A percentile compares a stretch with the other conserved stretches of the same genome.
Evolutionary conservation across 2,113 vertebrate species (phyloP).

Genomic region (Potamarius usumacintae): DNA sequence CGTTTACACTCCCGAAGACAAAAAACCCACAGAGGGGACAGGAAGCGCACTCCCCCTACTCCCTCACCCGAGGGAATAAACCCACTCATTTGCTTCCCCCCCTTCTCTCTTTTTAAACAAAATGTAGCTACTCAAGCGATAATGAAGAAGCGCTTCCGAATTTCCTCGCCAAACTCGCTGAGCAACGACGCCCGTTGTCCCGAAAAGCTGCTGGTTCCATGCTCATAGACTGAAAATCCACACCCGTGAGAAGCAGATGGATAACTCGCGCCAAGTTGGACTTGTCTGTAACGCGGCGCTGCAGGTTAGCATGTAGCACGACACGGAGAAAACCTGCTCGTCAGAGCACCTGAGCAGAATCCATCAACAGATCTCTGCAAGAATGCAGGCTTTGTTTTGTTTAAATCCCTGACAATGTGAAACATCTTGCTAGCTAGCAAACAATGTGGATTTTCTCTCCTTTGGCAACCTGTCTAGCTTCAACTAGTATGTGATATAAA

Average conservation of each 20-base stretch:
- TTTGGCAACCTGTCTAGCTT: not conserved
- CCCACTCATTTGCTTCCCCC: not conserved
- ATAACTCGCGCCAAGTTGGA: slow-evolving; percentile 32
- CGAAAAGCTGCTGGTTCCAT: not conserved
- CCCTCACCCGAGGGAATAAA: not conserved
- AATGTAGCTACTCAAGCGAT: too few relatives aligned
- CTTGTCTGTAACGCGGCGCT: not conserved
- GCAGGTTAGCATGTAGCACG: too few relatives aligned
- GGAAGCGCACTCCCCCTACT: not conserved
- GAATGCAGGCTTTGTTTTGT: not conserved
- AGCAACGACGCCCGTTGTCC: not conserved
- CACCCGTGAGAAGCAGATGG: slow-evolving; percentile 32
- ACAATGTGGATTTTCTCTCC: not conserved
- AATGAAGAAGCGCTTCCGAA: not conserved
- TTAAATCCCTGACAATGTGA: too few relatives aligned
- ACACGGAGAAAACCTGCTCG: not conserved
- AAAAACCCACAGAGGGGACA: not conserved
- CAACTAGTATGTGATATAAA: not conserved
- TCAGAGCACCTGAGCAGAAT: not conserved
- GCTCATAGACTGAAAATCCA: not conserved
- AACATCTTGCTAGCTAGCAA: not conserved
- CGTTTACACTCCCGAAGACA: slow-evolving; percentile 36
- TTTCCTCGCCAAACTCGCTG: not conserved
- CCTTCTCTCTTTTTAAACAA: too few relatives aligned
- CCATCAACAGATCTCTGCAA: not conserved